Conservation (phyloP, 2,113 vertebrate species). For the Sitta europaea region DNA sequence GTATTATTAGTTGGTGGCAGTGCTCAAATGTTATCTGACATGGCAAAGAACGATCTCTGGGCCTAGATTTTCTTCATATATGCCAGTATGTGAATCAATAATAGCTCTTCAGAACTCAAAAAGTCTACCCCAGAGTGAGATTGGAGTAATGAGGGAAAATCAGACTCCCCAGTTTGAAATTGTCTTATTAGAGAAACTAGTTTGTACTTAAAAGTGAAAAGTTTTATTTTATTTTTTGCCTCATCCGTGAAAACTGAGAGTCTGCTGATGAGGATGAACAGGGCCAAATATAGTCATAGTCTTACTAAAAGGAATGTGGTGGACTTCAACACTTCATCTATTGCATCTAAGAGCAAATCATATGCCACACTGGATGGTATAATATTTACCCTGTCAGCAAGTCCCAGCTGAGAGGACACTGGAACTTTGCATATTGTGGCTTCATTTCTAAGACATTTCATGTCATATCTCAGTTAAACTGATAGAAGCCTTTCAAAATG, state of each 20-base stretch:
- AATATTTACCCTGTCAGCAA: neutral
- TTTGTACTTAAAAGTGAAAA: neutral
- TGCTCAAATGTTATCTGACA: constrained; percentile 26
- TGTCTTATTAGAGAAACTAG: constrained; percentile 9
- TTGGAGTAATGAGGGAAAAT: constrained; percentile 36
- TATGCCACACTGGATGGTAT: neutral
- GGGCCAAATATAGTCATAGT: neutral
- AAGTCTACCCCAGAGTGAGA: constrained; percentile 3
- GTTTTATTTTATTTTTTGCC: neutral
- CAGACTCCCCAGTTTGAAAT: neutral
- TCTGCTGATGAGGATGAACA: neutral
- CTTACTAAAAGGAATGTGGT: neutral
- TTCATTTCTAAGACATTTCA: neutral
- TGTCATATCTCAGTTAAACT: neutral
- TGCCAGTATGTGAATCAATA: constrained; percentile 10
- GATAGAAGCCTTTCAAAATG: neutral
- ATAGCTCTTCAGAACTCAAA: constrained; percentile 37
- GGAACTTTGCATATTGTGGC: neutral
- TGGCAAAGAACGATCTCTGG: constrained; percentile 37
- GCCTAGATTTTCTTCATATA: constrained; percentile 35
- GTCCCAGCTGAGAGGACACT: neutral
- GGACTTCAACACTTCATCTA: neutral
- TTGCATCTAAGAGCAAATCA: neutral
- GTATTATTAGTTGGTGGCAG: constrained; percentile 26
- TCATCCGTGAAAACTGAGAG: neutral